Evolutionary conservation across 1,140 invertebrate genomes (phyloP), one percentile per base, ranked within the genome.

Genomic region (Cotesia chilonis): DNA sequence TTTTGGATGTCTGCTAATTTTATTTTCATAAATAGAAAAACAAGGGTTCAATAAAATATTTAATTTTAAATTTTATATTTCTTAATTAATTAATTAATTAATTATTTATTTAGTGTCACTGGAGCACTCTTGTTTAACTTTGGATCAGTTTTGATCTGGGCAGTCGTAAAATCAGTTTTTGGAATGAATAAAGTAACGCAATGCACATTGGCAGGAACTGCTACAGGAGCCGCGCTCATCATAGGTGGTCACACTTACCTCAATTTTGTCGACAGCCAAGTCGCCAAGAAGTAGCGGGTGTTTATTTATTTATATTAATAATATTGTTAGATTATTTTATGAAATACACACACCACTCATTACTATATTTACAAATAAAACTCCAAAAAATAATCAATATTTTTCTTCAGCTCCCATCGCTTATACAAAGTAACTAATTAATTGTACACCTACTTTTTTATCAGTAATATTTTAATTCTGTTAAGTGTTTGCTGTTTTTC

Each of bases 121-220:
- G 91, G 91, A 14, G 89, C 91, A 47, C 77, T 90, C 4, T 85
- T 93, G 14, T 90, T 94, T 78, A 92, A 90, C 68, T 90, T 94
- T 80, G 92, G 93, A 20, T 93, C 92, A 0, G 90, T 94, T 4
- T 83, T 94, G 4, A 84, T 90, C 37, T 93, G 92, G 91, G 92
- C 92, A 1, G 88, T 94, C 35, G 83, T 92, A 35, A 88, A 92
- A 77, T 91, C 90, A 17, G 79, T 92, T 41, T 76, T 93, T 37
- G 92, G 92, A 4, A 86, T 89, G 74, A 92, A 90, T 80, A 88
- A 90, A 55, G 79, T 88, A 6, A 63, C 91, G 1, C 20, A 28
- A 2, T 87, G 90, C 57, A 91, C 91, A 1, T 59, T 90, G 35
- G 87, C 89, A 51, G 92, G 92, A 7, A 72, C 92, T n/a, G 86